These are phyloP conservation scores for Sogatella furcifera DNA, from an alignment of 1,140 invertebrate species.

Conservation along the genomic window DNA sequence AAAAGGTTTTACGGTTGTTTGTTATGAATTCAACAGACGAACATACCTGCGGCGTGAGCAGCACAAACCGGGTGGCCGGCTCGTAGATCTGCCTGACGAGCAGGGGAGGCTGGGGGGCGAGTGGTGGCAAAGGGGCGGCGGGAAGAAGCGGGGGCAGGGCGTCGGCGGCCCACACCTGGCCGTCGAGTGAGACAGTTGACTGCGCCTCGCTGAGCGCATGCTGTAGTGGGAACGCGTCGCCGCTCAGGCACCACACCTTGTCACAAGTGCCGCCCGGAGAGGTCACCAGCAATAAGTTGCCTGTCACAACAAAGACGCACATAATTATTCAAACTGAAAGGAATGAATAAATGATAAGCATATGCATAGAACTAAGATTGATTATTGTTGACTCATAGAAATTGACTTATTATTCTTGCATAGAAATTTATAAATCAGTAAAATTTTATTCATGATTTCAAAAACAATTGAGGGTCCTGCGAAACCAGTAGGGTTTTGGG, in stretches of 20 bases:
- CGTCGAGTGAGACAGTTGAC: conserved; percentile 65
- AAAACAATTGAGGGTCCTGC: too few relatives aligned
- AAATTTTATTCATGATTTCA: too few relatives aligned
- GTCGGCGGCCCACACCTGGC: conserved; percentile 69
- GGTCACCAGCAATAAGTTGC: conserved; percentile 56
- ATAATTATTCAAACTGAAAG: too few relatives aligned
- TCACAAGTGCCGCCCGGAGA: conserved; percentile 43
- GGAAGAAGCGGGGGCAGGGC: conserved; percentile 43
- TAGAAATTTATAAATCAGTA: too few relatives aligned
- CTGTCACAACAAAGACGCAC: conserved; percentile 32
- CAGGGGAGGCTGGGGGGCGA: conserved; percentile 15
- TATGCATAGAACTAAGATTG: too few relatives aligned
- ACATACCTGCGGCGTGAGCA: conserved; percentile 67
- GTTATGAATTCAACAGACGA: too few relatives aligned
- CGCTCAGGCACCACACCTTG: conserved; percentile 61
- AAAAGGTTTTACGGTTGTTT: too few relatives aligned
- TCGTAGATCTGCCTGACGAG: conserved; percentile 52
- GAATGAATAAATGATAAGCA: too few relatives aligned
- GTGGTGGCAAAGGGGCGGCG: not conserved
- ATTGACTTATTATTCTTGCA: too few relatives aligned
- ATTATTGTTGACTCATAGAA: too few relatives aligned
- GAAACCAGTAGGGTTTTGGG: too few relatives aligned
- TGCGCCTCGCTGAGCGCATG: conserved; percentile 60
- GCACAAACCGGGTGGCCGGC: conserved; percentile 61
- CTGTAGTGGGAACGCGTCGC: conserved; percentile 52